phyloP scores from a whole-genome alignment of 2,113 vertebrate genomes.

The Nanorana parkeri region DNA sequence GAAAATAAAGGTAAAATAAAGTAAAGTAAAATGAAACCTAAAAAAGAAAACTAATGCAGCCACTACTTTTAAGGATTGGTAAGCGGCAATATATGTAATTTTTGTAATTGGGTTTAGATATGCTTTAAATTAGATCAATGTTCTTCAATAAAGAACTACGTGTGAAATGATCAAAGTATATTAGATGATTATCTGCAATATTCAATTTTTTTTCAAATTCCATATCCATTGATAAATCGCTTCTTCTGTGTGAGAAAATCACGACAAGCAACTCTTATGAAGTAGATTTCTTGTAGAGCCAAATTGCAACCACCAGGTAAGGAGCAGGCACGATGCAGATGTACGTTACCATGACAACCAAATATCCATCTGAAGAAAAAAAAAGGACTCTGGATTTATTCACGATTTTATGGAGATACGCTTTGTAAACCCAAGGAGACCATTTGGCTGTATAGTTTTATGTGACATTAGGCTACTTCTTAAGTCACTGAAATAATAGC shows the following conservation, averaged over 20 bases:
- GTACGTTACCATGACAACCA: constrained; percentile 49
- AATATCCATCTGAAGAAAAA: constrained; percentile 31
- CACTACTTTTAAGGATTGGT: too few species aligned
- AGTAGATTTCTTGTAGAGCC: constrained; percentile 35
- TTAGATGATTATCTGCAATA: too few species aligned
- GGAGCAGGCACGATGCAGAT: constrained; percentile 33
- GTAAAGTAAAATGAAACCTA: too few species aligned
- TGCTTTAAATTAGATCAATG: too few species aligned
- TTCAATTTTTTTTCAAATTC: neutral
- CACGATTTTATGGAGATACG: constrained; percentile 26
- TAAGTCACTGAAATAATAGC: neutral
- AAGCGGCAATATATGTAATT: too few species aligned
- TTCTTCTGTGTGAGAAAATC: constrained; percentile 14
- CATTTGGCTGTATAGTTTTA: constrained; percentile 10
- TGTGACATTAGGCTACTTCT: neutral
- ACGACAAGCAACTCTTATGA: constrained; percentile 13
- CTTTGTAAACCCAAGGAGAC: constrained; percentile 28
- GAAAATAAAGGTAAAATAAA: too few species aligned
- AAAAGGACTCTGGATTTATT: constrained; percentile 28
- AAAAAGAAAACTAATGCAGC: too few species aligned
- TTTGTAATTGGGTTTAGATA: too few species aligned
- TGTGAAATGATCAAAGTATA: too few species aligned
- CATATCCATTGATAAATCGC: neutral
- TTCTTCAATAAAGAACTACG: too few species aligned
- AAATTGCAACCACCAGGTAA: constrained; percentile 47